These are phyloP conservation scores for Halocynthia aurantium DNA, from an alignment of 23 tunicate species.

Conservation along the genomic window DNA sequence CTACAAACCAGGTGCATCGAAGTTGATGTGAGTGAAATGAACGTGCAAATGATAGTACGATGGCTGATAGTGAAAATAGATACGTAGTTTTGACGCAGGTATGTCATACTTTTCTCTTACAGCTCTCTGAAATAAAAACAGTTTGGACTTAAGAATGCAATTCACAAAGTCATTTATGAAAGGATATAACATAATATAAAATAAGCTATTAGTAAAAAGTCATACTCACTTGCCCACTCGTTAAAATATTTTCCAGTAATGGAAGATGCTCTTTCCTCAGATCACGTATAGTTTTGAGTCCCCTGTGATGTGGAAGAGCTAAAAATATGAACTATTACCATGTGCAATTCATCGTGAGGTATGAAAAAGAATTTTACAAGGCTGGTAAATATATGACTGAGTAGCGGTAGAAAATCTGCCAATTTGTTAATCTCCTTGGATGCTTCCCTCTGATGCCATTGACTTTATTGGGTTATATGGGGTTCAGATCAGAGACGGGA, in stretches of 20 bases:
- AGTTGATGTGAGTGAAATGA: slow-evolving; percentile 68
- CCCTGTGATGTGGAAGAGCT: slow-evolving; percentile 48
- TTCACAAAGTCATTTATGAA: not conserved
- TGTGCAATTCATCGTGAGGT: too few relatives aligned
- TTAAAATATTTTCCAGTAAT: slow-evolving; percentile 42
- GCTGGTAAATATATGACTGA: too few relatives aligned
- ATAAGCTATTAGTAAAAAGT: not conserved
- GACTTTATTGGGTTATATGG: too few relatives aligned
- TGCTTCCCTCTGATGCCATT: too few relatives aligned
- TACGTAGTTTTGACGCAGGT: slow-evolving; percentile 23
- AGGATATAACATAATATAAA: not conserved
- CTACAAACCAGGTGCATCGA: slow-evolving; percentile 35
- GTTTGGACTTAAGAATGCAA: not conserved
- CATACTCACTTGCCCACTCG: slow-evolving; percentile 11
- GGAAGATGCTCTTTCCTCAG: slow-evolving; percentile 59
- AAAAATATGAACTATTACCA: not conserved
- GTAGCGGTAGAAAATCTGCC: too few relatives aligned
- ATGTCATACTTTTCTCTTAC: slow-evolving; percentile 44
- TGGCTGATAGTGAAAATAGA: slow-evolving; percentile 95
- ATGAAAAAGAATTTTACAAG: too few relatives aligned
- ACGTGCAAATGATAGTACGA: slow-evolving; percentile 91
- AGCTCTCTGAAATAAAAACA: not conserved
- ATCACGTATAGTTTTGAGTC: slow-evolving; percentile 63
- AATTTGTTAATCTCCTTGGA: too few relatives aligned
- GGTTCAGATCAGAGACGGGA: too few relatives aligned